Base-by-base conservation (phyloP, 2,797 vertebrate genomes). In the Lates japonicus region DNA sequence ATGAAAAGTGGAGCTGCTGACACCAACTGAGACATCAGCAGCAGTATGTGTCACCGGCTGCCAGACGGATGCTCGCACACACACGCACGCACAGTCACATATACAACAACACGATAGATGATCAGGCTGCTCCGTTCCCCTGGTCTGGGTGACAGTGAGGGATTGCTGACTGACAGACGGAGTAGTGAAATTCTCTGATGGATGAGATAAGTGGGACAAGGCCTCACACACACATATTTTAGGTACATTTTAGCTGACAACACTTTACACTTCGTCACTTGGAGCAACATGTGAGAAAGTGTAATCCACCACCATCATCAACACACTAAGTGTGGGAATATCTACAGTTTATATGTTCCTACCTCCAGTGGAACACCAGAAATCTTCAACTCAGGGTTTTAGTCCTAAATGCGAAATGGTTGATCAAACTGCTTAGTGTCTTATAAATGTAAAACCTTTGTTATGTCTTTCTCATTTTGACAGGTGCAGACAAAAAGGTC, bases 21-120 rank as follows among this genome's bases (percentile, higher is more conserved):
- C 88, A 90, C 86, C 86, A 74, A 93, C 86, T 89, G 91, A 93
- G 92, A 93, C 90, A 93, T 93, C 91, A 92, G 80, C 83, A 80
- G 86, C 76, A 25, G 83, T 70, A 69, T 29, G 73, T 92, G 92
- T 92, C 90, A 85, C 39, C 1, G 20, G 44, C 81, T 83, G 66
- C 66, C 78, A 85, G 89, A 91, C 35, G 35, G 82, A 91, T 85
- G 79, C 73, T 63, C 78, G 3, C 71, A 7, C 77, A 51, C 66
- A 62, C 61, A 13, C 70, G 29, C 69, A 73, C 22, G 60, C 4
- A 39, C 54, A 19, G 5, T 13, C 48, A n/a, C 31, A 76, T 20
- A 74, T 20, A 67, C 31, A 84, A 82, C 44, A 58, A 48, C 80
- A 75, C 51, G 55, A 88, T 83, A 80, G 87, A 92, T 86, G 87